Percentiles rank a stretch among this genome's conserved stretches.
Conservation (phyloP, 2,888 invertebrate species). For the Mimumesa dahlbomi region DNA sequence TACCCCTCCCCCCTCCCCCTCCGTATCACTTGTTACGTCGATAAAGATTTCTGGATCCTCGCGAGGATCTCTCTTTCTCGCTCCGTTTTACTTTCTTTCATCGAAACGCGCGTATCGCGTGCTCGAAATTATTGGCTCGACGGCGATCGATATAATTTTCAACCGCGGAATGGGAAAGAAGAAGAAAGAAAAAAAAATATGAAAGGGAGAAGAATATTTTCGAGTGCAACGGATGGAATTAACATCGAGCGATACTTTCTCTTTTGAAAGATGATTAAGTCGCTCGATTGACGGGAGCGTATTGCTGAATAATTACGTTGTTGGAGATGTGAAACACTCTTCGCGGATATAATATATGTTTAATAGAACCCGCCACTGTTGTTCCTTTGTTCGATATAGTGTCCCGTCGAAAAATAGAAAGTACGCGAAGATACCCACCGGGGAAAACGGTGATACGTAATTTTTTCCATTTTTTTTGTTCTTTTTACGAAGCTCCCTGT, state of each 20-base stretch:
- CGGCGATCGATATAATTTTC: conserved; percentile 11
- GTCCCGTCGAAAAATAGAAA: no score
- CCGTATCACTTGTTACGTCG: conserved; percentile 1
- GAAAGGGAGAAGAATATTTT: no score
- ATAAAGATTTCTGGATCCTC: conserved; percentile 13
- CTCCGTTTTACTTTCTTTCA: conserved; percentile 35
- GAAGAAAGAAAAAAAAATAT: not conserved
- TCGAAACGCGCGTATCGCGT: conserved; percentile 36
- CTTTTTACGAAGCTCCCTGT: no score
- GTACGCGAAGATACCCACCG: no score
- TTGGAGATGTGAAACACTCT: no score
- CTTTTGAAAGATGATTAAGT: not conserved
- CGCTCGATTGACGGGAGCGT: not conserved
- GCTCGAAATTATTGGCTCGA: conserved; percentile 22
- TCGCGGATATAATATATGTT: no score
- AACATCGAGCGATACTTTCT: conserved; percentile 25
- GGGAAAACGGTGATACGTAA: no score
- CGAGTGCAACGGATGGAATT: conserved; percentile 25
- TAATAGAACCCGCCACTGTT: no score
- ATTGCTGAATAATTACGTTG: not conserved
- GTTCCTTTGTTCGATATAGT: no score
- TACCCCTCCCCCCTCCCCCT: conserved; percentile 33
- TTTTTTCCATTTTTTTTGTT: no score
- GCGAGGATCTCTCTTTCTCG: not conserved
- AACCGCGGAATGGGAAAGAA: not conserved